Base-by-base conservation (phyloP, 2,797 vertebrate genomes). In the Karalla daura region DNA sequence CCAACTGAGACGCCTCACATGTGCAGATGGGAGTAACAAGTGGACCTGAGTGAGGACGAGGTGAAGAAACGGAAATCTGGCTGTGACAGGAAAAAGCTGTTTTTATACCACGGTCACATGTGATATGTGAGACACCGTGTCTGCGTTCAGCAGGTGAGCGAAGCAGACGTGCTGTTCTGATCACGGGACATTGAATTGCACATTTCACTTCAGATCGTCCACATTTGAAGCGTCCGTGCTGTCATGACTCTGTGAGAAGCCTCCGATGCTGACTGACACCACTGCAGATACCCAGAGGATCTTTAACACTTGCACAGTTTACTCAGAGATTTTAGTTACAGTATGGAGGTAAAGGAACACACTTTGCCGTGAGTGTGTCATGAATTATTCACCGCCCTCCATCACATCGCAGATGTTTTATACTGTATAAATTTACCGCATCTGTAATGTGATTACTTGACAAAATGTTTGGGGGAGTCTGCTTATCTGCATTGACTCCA, bases 401-500 rank as follows among this genome's bases (percentile, higher is more conserved):
- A 35, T 8, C 7, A n/a, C 5, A 50, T 46, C 13, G 43, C 2
- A 33, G 14, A 28, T 28, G 4, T 33, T 15, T 21, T 6, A 44
- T 27, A 5, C 25, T 18, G 1, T 18, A 14, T 24, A 21, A 41
- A 49, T 37, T 27, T 28, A 46, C 4, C 27, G 24, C 15, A 37
- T 46, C 17, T 39, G 20, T 25, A 11, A 9, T 51, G 5, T 50
- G 25, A 46, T 39, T 33, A 47, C 33, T 37, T 59, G 14, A 62
- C 12, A 21, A 44, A 28, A 47, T 40, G 39, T 49, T 41, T 1
- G 8, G 11, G 17, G 35, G 28, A 36, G 46, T 55, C 13, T 8
- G 33, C 43, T 73, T 18, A 59, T 81, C 49, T 55, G 46, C 65
- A 49, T 15, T 25, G 50, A 63, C 39, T 66, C 52, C 17, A 64